Conservation (phyloP, 2,888 invertebrate genomes). For the Tridacna gigas region DNA sequence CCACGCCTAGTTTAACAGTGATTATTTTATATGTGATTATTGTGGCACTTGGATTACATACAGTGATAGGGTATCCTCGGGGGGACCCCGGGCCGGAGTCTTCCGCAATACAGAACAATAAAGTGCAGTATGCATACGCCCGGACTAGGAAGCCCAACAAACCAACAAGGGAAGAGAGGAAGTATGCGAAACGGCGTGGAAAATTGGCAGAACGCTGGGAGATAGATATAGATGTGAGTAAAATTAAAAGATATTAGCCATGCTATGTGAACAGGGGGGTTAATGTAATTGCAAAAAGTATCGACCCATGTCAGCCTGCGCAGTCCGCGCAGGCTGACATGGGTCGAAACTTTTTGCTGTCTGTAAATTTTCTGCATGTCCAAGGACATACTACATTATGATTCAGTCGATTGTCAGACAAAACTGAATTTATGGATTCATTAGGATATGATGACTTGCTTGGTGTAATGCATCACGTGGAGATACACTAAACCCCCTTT, state of each 20-base stretch:
- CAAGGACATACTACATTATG: too few relatives aligned
- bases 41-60: background rate
- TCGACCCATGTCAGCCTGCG: too few relatives aligned
- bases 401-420: too few relatives aligned
- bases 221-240: conserved; percentile 60
- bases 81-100: background rate
- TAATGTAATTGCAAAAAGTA: too few relatives aligned
- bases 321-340: too few relatives aligned
- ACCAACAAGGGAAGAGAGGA: conserved; percentile 43
- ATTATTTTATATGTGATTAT: conserved; percentile 3
- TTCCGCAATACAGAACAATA: conserved; percentile 7
- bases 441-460: too few relatives aligned
- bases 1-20: background rate
- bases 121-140: conserved; percentile 13
- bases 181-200: conserved; percentile 48
- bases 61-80: conserved; percentile 5
- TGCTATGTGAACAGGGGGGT: too few relatives aligned
- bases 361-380: too few relatives aligned
- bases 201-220: conserved; percentile 34
- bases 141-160: conserved; percentile 34
- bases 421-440: too few relatives aligned
- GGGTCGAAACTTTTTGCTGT: too few relatives aligned
- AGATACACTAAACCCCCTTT: too few relatives aligned
- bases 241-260: background rate
- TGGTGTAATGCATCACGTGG: too few relatives aligned